Evolutionary conservation across 1,140 invertebrate species (phyloP), one percentile per base, ranked within the genome.

Genomic region (Coptotermes formosanus): DNA sequence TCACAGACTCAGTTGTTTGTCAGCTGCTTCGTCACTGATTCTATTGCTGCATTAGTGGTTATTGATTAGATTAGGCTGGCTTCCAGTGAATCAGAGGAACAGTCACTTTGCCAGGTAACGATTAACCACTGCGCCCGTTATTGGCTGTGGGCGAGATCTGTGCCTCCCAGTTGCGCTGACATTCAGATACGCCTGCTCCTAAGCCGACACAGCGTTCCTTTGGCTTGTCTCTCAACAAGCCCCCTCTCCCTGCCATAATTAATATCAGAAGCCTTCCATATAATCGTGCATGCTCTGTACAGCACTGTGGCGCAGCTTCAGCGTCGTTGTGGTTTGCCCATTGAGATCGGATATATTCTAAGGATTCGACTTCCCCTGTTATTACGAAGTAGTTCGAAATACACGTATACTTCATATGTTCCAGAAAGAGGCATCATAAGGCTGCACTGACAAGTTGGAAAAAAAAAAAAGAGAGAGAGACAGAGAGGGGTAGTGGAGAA

Each of bases 211-310:
- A 75, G 64, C 25, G 30, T 30, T 30, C 64, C n/a, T n/a, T 75
- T 75, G 64, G 64, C 64, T 75, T 75, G 52, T 75, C 64, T 75
- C 64, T 30, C n/a, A 75, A 75, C 64, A n/a, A 75, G 25, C 64
- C 64, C 64, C 9, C 64, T 55, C 52, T 4, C 1, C 59, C 64
- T 30, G 64, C 8, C n/a, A 75, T 75, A 75, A 75, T 75, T 75
- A 75, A 75, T 75, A 75, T 75, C 64, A 30, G 64, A 75, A 75
- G 64, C 64, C 64, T 75, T 75, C 64, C 64, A 75, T 30, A 75
- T 30, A 75, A 75, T 30, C 25, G 64, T 30, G n/a, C 64, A 75
- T 75, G 64, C 64, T n/a, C 64, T 16, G 64, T 75, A 14, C 25
- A 7, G 25, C 64, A 75, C 2, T 30, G 64, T 30, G 14, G 7